A percentile compares a stretch with the other conserved stretches of the same genome.
Evolutionary conservation across 2,888 invertebrate genomes (phyloP).

Genomic region (Eutolmus rufibarbis): DNA sequence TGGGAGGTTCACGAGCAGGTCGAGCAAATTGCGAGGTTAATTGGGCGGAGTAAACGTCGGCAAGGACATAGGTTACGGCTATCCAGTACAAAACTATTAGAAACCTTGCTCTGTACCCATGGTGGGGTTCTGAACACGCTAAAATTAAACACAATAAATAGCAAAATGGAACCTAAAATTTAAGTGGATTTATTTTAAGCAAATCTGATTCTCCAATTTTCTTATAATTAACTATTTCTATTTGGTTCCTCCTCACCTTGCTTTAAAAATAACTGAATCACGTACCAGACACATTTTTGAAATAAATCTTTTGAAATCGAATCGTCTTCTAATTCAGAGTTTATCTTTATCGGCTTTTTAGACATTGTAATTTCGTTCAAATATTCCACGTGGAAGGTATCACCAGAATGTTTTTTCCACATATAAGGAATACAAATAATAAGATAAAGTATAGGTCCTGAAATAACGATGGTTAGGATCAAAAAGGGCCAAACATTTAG

Average conservation of each 20-base stretch:
- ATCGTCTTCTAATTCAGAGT: neutral
- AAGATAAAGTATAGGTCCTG: conserved; percentile 74
- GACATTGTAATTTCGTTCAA: conserved; percentile 57
- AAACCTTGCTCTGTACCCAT: conserved; percentile 72
- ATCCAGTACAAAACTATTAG: conserved; percentile 75
- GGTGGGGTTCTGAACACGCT: conserved; percentile 65
- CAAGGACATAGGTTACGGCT: conserved; percentile 79
- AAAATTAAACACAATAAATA: neutral
- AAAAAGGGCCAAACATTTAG: conserved; percentile 80
- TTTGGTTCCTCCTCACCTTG: neutral
- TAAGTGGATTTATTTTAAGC: neutral
- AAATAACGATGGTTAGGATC: conserved; percentile 69
- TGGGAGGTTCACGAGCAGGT: conserved; percentile 75
- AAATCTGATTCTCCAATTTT: too few relatives aligned
- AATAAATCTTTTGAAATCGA: conserved; percentile 62
- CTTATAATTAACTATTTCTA: neutral
- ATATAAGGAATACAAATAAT: conserved; percentile 70
- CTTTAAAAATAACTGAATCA: conserved; percentile 63
- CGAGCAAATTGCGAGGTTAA: conserved; percentile 76
- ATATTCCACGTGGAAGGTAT: conserved; percentile 51
- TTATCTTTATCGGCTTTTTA: conserved; percentile 34
- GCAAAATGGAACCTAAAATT: neutral
- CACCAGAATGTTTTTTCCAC: conserved; percentile 43
- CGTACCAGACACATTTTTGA: conserved; percentile 76
- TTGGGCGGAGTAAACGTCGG: conserved; percentile 81